Base-by-base conservation (phyloP, 53 echinoderm and acorn worm genomes). In the Paracentrotus lividus region DNA sequence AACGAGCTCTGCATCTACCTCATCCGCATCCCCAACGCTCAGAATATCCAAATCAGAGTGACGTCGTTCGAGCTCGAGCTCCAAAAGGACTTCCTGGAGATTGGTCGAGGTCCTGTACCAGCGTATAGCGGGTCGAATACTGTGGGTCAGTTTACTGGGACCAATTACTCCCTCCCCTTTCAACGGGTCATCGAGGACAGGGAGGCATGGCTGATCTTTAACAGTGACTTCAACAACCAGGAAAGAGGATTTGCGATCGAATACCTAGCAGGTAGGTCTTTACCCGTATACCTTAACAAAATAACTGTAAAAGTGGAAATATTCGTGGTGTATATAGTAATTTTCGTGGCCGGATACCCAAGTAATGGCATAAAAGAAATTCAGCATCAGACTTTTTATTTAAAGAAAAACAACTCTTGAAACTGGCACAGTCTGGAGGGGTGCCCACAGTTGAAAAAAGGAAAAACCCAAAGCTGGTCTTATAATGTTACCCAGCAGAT, bases 151-250 rank as follows among this genome's bases (percentile, higher is more conserved):
- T 85, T 95, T 1, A 95, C 95, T n/a, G 97, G 97, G 0, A 95
- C 24, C 60, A 94, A 89, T 43, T 34, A 33, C 14, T 51, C 90
- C 27, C 61, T 85, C 12, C 93, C 95, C 2, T 66, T 93, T 57
- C 40, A 76, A 0, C 93, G 94, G 61, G 49, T 55, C 7, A 88
- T 95, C 54, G 57, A 26, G 23, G 94, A 95, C 44, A 66, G 94
- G 34, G 93, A 96, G 42, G 97, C 97, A 21, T 97, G 97, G 97
- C 44, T 97, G 20, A 51, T 93, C 56, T 97, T 97, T 90, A 93
- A 85, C 55, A 93, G 95, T 36, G 97, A 97, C 54, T 72, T 85
- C 21, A 95, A 91, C 58, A 95, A 92, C 66, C 32, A 94, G 81
- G 85, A 86, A 24, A 13, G 45, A 43, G 97, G 97, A 5, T 96